phyloP scores from a whole-genome alignment of 2,113 vertebrate species.

The Gambusia affinis region DNA sequence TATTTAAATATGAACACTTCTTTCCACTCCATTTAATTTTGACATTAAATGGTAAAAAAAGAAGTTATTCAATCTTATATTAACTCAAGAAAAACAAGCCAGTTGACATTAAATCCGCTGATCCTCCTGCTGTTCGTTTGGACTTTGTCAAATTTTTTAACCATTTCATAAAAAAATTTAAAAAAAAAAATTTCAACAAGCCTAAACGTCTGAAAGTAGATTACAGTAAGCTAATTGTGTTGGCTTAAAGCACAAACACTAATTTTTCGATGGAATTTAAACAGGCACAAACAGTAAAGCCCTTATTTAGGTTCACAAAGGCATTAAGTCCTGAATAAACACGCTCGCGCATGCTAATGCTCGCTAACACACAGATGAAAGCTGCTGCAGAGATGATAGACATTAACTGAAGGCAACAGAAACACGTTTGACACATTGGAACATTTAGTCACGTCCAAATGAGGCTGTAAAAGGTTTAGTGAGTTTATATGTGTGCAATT shows the following conservation, averaged over 20 bases:
- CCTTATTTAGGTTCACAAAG: conserved; percentile 14
- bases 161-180: not conserved
- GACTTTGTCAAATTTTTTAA: not conserved
- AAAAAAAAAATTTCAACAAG: not conserved
- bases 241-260: conserved; percentile 11
- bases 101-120: not conserved
- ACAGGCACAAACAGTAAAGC: conserved; percentile 1
- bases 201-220: not conserved
- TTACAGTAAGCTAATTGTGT: not conserved
- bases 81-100: not conserved
- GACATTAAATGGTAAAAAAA: not conserved
- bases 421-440: not conserved
- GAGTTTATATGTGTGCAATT: conserved; percentile 24
- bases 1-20: no score
- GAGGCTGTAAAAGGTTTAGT: conserved; percentile 7
- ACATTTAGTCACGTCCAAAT: not conserved
- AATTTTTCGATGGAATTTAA: conserved; percentile 26
- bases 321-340: conserved; percentile 27
- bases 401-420: not conserved
- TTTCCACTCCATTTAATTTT: no score
- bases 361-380: not conserved
- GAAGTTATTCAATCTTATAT: not conserved
- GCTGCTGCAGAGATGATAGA: not conserved
- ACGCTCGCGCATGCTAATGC: not conserved
- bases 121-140: not conserved